A percentile compares a stretch with the other conserved stretches of the same genome.
phyloP scores from a whole-genome alignment of 2,888 invertebrate genomes.

The Hyles lineata region DNA sequence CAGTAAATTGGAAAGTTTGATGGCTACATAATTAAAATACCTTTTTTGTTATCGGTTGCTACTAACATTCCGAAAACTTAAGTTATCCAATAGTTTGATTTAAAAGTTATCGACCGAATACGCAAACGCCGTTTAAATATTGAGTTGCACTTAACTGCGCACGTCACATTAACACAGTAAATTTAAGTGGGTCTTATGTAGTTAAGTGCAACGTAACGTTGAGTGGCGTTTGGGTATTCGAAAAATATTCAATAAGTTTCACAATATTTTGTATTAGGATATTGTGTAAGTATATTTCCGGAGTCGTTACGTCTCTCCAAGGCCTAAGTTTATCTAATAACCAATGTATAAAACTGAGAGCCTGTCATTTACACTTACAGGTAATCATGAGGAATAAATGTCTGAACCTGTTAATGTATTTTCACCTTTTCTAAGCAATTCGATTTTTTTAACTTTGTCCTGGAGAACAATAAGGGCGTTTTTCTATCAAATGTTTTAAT shows the following conservation, averaged over 20 bases:
- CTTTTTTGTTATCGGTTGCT: too few relatives aligned
- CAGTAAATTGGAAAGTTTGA: not conserved
- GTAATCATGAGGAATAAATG: slow-evolving; percentile 42
- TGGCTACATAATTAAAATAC: too few relatives aligned
- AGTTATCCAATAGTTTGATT: too few relatives aligned
- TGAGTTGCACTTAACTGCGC: too few relatives aligned
- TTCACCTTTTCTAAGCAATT: not conserved
- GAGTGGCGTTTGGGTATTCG: too few relatives aligned
- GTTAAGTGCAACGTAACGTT: too few relatives aligned
- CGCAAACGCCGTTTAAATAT: too few relatives aligned
- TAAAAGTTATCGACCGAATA: too few relatives aligned
- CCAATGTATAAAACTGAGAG: slow-evolving; percentile 55
- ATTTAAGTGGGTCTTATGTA: too few relatives aligned
- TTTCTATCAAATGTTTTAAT: not conserved
- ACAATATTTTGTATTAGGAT: not conserved
- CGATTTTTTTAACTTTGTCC: not conserved
- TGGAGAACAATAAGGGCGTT: not conserved
- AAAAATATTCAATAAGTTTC: too few relatives aligned
- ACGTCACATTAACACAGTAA: too few relatives aligned
- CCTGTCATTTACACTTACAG: slow-evolving; percentile 61
- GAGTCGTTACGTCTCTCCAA: slow-evolving; percentile 13
- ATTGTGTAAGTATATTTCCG: not conserved
- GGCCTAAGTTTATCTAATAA: slow-evolving; percentile 15
- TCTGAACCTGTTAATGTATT: slow-evolving; percentile 3
- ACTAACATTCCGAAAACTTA: too few relatives aligned